Percentiles rank a stretch among this genome's conserved stretches.
Evolutionary conservation across 1,140 invertebrate genomes (phyloP).

Genomic region (Drosophila funebris): DNA sequence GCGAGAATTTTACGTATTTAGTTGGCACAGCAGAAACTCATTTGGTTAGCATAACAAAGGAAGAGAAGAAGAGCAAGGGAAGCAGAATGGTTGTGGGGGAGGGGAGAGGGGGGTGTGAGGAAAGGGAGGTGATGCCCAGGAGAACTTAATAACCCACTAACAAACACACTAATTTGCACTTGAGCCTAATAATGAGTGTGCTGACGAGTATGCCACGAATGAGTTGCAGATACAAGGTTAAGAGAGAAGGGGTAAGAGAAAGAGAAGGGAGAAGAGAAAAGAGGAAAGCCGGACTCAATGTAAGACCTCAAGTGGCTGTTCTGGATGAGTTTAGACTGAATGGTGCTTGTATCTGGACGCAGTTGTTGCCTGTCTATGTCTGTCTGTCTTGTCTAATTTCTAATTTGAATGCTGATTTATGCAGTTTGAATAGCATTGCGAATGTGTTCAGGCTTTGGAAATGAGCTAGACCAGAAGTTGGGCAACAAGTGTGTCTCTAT

Average conservation of each 20-base stretch:
- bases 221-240: conserved; percentile 32
- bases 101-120: neutral
- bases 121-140: neutral
- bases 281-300: neutral
- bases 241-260: neutral
- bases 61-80: conserved; percentile 11
- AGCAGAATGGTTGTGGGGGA: neutral
- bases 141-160: conserved; percentile 79
- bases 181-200: conserved; percentile 81
- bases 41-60: conserved; percentile 80
- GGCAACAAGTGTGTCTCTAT: conserved; percentile 40
- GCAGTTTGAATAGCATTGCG: conserved; percentile 65
- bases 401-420: conserved; percentile 83
- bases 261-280: neutral
- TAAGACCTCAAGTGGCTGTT: conserved; percentile 52
- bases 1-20: conserved; percentile 49
- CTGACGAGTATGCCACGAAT: conserved; percentile 67
- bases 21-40: conserved; percentile 64
- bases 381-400: conserved; percentile 70
- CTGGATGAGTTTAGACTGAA: conserved; percentile 37
- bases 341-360: conserved; percentile 44
- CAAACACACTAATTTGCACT: conserved; percentile 82
- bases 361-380: conserved; percentile 24
- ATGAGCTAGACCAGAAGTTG: neutral
- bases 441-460: conserved; percentile 25